Evolutionary conservation across 2,797 vertebrate genomes (phyloP), one percentile per base, ranked within the genome.

Genomic region (Cebuella pygmaea): DNA sequence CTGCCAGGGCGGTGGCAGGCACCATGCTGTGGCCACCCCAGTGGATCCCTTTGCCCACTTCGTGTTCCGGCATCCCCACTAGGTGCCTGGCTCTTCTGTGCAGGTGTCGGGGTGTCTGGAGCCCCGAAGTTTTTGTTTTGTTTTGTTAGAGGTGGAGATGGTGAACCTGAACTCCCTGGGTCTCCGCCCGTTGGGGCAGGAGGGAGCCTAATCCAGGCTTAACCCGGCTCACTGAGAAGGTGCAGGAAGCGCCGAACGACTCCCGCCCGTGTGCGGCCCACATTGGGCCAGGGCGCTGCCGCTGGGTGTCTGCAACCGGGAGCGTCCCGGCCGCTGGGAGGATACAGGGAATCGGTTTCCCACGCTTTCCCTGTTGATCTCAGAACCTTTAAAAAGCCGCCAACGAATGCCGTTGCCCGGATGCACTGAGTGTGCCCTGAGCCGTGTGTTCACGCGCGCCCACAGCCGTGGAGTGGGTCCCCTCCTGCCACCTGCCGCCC

Each of bases 301-400:
- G 0, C 36, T 33, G 61, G 61, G 30, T n/a, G 61, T 67, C 61
- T 67, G 61, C 30, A 67, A n/a, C 33, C 7, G 3, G 30, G 30
- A 67, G 61, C 61, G 3, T 33, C 61, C 15, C 7, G 33, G 55
- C 76, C 33, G 3, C 72, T 0, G 27, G 50, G 72, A 78, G 84
- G 39, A 8, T 27, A 33, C 96, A 93, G 87, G 72, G 85, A 93
- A 85, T 96, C 57, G 33, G 44, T 27, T 93, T 94, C 90, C 78
- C 89, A 85, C 50, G 80, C 41, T 26, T 33, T 48, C 36, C 41
- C 44, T n/a, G 55, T 67, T 4, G 24, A 8, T 27, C 76, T n/a
- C 20, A 2, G 50, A 55, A 30, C 92, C 92, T 48, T 78, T 27
- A 30, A 57, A 93, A 90, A 57, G 12, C 19, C 30, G 20, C 90